Percentiles rank a stretch among this genome's conserved stretches.
phyloP scores from a whole-genome alignment of 2,113 vertebrate genomes.

The Petromus typicus region DNA sequence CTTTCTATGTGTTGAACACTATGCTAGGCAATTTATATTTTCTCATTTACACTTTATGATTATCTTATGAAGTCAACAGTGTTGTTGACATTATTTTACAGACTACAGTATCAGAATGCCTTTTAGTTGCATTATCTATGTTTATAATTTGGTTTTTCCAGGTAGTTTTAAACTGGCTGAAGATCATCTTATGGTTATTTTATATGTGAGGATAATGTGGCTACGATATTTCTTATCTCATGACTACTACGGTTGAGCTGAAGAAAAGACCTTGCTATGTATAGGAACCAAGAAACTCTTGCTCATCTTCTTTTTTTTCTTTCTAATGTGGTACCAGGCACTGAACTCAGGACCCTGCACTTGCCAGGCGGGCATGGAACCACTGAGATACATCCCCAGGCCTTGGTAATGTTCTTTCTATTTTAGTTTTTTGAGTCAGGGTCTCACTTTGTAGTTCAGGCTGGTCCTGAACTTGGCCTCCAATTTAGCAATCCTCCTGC shows the following conservation, averaged over 20 bases:
- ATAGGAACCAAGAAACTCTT: neutral
- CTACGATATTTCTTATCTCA: conserved; percentile 8
- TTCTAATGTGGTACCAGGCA: too few species aligned
- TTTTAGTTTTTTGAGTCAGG: too few species aligned
- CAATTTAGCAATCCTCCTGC: too few species aligned
- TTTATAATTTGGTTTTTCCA: conserved; percentile 23
- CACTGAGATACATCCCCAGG: too few species aligned
- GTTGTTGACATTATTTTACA: neutral
- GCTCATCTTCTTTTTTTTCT: neutral
- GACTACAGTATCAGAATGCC: neutral
- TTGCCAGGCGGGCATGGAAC: too few species aligned
- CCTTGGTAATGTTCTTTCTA: too few species aligned
- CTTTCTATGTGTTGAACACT: conserved; percentile 20
- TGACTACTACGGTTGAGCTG: neutral
- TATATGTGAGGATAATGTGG: conserved; percentile 24
- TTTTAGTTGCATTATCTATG: conserved; percentile 36
- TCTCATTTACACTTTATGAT: conserved; percentile 51
- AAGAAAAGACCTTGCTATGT: conserved; percentile 12
- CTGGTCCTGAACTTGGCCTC: too few species aligned
- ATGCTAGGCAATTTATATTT: conserved; percentile 42
- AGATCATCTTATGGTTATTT: conserved; percentile 37
- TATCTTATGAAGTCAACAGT: neutral
- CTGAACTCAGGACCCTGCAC: too few species aligned
- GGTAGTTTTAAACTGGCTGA: neutral
- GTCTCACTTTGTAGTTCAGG: too few species aligned